Evolutionary conservation across 1,140 invertebrate species (phyloP).

Genomic region (Drosophila elegans): DNA sequence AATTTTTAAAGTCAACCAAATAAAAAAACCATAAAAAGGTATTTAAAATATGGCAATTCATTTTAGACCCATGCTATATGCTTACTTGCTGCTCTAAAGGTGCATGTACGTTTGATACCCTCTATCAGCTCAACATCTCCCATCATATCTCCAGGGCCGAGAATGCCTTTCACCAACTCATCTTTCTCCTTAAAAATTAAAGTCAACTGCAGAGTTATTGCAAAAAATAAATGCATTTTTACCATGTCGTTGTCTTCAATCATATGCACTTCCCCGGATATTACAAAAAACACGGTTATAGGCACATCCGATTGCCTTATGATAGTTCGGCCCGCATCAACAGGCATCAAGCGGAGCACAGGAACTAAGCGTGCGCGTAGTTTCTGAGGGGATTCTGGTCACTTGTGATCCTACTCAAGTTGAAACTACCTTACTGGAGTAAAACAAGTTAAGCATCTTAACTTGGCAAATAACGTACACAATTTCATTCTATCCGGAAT

Average conservation of each 20-base stretch:
- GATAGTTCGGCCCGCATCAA: conserved; percentile 36
- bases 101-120: conserved; percentile 8
- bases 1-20: too few relatives aligned
- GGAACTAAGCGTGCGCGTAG: conserved; percentile 56
- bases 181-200: background rate
- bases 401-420: background rate
- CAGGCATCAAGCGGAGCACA: conserved; percentile 24
- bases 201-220: too few relatives aligned
- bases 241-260: conserved; percentile 3
- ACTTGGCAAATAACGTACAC: conserved; percentile 27
- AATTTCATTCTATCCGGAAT: conserved; percentile 40
- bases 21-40: too few relatives aligned
- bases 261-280: conserved; percentile 53
- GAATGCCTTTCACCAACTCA: conserved; percentile 8
- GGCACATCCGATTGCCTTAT: conserved; percentile 36
- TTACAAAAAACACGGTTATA: conserved; percentile 36
- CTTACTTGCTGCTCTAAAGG: conserved; percentile 45
- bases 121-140: conserved; percentile 49
- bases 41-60: too few relatives aligned
- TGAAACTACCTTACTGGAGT: conserved; percentile 28
- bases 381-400: conserved; percentile 16
- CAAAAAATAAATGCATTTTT: background rate
- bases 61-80: background rate
- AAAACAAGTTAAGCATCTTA: conserved; percentile 36
- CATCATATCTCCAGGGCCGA: conserved; percentile 59